phyloP scores from a whole-genome alignment of 2,888 invertebrate genomes.

The Macaria notata region DNA sequence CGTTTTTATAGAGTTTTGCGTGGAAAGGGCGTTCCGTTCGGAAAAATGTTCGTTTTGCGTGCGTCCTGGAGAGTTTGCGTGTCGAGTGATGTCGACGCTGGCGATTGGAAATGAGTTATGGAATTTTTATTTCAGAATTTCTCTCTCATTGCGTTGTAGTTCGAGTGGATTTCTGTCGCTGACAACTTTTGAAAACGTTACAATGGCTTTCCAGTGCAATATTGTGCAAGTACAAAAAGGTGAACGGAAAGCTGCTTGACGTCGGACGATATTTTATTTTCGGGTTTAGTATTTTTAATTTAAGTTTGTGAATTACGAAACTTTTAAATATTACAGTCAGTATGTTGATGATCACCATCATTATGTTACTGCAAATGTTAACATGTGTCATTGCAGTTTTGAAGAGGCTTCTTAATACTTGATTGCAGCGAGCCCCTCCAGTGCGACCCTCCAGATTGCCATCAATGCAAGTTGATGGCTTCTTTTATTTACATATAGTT shows the following conservation, averaged over 20 bases:
- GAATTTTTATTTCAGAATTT: conserved; percentile 58
- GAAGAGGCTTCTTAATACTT: conserved; percentile 70
- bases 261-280: too few species aligned
- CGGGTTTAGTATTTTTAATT: too few species aligned
- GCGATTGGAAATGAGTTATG: conserved; percentile 75
- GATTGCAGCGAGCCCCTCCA: conserved; percentile 69
- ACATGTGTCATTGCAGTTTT: conserved; percentile 79
- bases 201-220: conserved; percentile 1
- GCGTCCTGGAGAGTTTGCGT: conserved; percentile 77
- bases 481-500: conserved; percentile 47
- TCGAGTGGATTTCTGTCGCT: conserved; percentile 52
- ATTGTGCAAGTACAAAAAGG: neutral
- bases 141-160: conserved; percentile 53
- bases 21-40: conserved; percentile 78
- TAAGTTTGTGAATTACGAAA: too few species aligned
- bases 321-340: too few species aligned
- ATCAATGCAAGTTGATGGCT: conserved; percentile 62
- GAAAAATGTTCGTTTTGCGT: conserved; percentile 82
- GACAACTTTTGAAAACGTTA: conserved; percentile 32
- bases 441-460: conserved; percentile 51
- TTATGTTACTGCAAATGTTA: conserved; percentile 53
- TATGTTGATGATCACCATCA: neutral
- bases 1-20: conserved; percentile 81
- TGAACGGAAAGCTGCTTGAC: neutral
- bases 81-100: conserved; percentile 70